Evolutionary conservation across 1,140 invertebrate species (phyloP), one percentile per base, ranked within the genome.

Genomic region (Tetragonula clypearis): DNA sequence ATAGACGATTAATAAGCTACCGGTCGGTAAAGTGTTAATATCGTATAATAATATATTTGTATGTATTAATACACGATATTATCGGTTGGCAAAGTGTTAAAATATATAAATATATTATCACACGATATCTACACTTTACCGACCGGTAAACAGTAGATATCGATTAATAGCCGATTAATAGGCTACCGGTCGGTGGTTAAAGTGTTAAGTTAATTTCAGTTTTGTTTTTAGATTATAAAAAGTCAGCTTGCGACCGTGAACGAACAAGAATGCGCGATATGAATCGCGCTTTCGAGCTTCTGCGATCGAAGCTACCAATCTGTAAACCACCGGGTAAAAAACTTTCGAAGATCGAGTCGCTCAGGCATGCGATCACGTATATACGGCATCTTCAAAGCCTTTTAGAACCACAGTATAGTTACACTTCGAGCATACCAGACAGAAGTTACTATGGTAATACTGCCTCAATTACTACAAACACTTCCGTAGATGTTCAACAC

Each of bases 251-350:
- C 90, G 97, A 98, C 90, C 95, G 98, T 62, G 98, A 98, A 92
- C 94, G 98, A 23, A 98, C 97, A 0, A 94, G 98, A 60, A 98
- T 98, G 98, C 95, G 97, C 1, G 98, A 98, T 87, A 98, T 98
- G 98, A 98, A 98, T 93, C 95, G 96, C 68, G 98, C 98, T 0
- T 98, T 98, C 90, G 98, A 98, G 90, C 92, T 96, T 53, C 94
- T 98, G 30, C 95, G 98, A 65, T 97, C 97, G 49, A 97, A 97
- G 92, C 93, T 98, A 75, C 98, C 98, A 2, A 96, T 96, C 65
- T 97, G 96, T 71, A 98, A 98, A 91, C 97, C 97, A 0, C 97
- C 97, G 15, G 98, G 98, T n/a, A 98, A 98, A 92, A 98, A 98
- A 93, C 96, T 98, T 86, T 98, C 97, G 2, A 98, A 98, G 94